A percentile compares a stretch with the other conserved stretches of the same genome.
Evolutionary conservation across 2,888 invertebrate genomes (phyloP).

Genomic region (Adelognathus sp.): DNA sequence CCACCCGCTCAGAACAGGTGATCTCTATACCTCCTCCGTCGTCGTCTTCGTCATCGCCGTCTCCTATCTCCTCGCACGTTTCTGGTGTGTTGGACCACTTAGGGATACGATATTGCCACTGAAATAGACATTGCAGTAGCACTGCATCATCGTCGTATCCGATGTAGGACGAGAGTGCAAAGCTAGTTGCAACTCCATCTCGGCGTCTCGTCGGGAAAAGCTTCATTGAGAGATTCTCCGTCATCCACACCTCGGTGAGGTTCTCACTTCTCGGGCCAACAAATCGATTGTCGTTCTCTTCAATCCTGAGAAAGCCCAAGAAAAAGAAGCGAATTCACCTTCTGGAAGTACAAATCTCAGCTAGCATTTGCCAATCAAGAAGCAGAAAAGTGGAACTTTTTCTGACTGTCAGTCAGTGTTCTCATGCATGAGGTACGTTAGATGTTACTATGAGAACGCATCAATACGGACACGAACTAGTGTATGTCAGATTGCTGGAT

Average conservation of each 20-base stretch:
- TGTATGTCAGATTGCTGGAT: no score
- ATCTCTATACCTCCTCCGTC: constrained; percentile 39
- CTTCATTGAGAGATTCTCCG: neutral
- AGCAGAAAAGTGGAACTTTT: no score
- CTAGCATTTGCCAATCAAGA: no score
- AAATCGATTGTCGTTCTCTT: neutral
- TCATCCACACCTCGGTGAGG: neutral
- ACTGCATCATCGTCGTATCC: constrained; percentile 12
- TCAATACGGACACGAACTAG: no score
- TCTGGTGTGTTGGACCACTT: constrained; percentile 18
- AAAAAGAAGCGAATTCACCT: no score
- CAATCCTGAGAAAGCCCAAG: no score
- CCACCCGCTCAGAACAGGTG: constrained; percentile 45
- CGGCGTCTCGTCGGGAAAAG: neutral
- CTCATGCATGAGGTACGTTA: no score
- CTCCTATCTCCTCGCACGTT: constrained; percentile 13
- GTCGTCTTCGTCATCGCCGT: constrained; percentile 6
- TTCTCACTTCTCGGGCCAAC: neutral
- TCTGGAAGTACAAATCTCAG: no score
- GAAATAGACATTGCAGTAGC: constrained; percentile 3
- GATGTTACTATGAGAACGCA: no score
- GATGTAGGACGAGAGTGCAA: neutral
- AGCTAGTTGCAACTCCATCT: constrained; percentile 18
- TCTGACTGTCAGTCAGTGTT: no score
- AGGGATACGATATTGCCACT: constrained; percentile 33